These are phyloP conservation scores for Pheosia tremula DNA, from an alignment of 2,888 invertebrate genomes.

Conservation along the genomic window DNA sequence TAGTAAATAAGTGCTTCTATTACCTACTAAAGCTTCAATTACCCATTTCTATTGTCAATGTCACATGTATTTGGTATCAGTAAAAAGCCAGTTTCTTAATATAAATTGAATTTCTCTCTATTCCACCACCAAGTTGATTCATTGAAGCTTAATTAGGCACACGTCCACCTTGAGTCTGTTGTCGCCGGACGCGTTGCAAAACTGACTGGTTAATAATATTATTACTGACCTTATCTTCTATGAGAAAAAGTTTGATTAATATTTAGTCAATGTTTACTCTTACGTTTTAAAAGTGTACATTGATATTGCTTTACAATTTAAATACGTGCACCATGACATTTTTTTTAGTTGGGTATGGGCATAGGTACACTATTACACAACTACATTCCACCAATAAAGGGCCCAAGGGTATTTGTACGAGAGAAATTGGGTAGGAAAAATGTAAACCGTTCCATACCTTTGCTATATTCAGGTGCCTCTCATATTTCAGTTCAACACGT, in stretches of 20 bases:
- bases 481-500: conserved; percentile 14
- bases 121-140: conserved; percentile 23
- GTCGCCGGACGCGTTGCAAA: conserved; percentile 13
- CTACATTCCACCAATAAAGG: too few relatives aligned
- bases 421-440: too few relatives aligned
- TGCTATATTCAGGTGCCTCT: background rate
- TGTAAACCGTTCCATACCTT: background rate
- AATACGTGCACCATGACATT: too few relatives aligned
- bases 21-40: too few relatives aligned
- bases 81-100: conserved; percentile 7
- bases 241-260: conserved; percentile 13
- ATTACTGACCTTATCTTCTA: conserved; percentile 6
- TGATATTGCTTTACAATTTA: too few relatives aligned
- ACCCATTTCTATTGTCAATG: background rate
- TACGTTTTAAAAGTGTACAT: too few relatives aligned
- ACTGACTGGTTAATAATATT: background rate
- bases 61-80: background rate
- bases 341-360: too few relatives aligned
- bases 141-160: conserved; percentile 37
- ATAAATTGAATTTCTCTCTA: conserved; percentile 13
- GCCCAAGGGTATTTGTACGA: too few relatives aligned
- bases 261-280: too few relatives aligned
- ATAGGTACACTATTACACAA: too few relatives aligned
- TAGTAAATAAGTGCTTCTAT: too few relatives aligned
- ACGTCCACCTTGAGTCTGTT: conserved; percentile 34